These are phyloP conservation scores for Phyllopteryx taeniolatus DNA, from an alignment of 2,113 vertebrate species.

Conservation along the genomic window DNA sequence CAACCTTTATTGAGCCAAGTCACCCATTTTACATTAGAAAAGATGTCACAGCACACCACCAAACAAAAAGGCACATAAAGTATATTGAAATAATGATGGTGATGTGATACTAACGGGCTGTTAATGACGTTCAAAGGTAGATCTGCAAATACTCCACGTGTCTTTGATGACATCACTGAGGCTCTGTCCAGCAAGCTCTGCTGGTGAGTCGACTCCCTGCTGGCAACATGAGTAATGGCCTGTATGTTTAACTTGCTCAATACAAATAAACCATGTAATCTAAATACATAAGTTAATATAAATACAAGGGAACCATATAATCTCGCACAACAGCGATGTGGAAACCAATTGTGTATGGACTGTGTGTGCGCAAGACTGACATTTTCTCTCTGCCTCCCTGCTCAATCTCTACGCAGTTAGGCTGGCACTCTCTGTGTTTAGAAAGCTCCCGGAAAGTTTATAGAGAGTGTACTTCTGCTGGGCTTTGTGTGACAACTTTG, in stretches of 20 bases:
- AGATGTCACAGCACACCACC: too few species aligned
- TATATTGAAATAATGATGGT: too few species aligned
- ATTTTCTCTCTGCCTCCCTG: constrained; percentile 62
- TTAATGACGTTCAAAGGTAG: constrained; percentile 11
- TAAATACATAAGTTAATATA: constrained; percentile 80
- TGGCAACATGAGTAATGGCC: constrained; percentile 65
- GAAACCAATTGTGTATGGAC: constrained; percentile 30
- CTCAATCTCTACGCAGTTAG: constrained; percentile 62
- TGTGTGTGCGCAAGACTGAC: constrained; percentile 42
- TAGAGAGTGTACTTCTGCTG: constrained; percentile 77
- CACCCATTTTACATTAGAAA: too few species aligned
- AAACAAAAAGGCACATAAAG: too few species aligned
- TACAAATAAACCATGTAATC: constrained; percentile 75
- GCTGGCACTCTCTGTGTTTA: constrained; percentile 80
- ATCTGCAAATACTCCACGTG: constrained; percentile 19
- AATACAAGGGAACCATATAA: constrained; percentile 73
- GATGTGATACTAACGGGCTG: not conserved
- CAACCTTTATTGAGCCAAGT: too few species aligned
- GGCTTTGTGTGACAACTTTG: constrained; percentile 80
- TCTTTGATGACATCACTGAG: constrained; percentile 53
- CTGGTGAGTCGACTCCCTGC: constrained; percentile 46
- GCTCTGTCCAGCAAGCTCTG: constrained; percentile 41
- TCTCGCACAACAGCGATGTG: constrained; percentile 41
- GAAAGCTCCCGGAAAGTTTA: constrained; percentile 80
- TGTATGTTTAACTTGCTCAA: constrained; percentile 75